Evolutionary conservation across 2,113 vertebrate genomes (phyloP).

Genomic region (Lophotis ruficrista): DNA sequence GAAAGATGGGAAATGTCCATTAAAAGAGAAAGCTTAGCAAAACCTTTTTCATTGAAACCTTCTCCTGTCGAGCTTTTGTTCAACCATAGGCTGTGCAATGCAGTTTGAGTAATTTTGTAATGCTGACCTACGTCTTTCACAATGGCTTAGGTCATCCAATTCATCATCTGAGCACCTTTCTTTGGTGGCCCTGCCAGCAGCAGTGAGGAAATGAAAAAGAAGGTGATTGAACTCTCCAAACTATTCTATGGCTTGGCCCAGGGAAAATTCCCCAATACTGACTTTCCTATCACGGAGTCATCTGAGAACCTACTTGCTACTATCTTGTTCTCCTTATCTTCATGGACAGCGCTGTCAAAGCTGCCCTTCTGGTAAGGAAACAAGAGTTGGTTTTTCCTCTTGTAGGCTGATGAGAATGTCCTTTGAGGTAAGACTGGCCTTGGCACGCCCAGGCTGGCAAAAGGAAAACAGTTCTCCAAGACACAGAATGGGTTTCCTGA

Average conservation of each 20-base stretch:
- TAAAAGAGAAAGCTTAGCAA: conserved; percentile 24
- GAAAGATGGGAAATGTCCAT: not conserved
- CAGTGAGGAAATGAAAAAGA: not conserved
- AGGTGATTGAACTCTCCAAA: not conserved
- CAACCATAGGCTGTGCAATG: not conserved
- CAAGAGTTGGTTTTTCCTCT: not conserved
- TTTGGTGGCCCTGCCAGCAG: not conserved
- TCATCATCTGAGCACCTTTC: not conserved
- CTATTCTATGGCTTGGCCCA: not conserved
- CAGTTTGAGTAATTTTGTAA: not conserved
- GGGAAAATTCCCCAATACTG: not conserved
- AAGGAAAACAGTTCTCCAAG: not conserved
- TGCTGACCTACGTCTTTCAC: conserved; percentile 17
- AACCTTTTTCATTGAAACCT: not conserved
- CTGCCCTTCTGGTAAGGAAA: not conserved
- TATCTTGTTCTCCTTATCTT: not conserved
- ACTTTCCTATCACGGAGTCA: not conserved
- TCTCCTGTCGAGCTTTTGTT: not conserved
- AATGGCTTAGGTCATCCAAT: not conserved
- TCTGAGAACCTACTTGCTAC: not conserved
- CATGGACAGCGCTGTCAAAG: not conserved
- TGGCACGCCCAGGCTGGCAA: not conserved
- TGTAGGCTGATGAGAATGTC: not conserved
- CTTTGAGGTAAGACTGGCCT: not conserved
- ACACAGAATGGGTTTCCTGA: not conserved